Conservation (phyloP, 2,888 invertebrate species). For the Tethea ocularis region DNA sequence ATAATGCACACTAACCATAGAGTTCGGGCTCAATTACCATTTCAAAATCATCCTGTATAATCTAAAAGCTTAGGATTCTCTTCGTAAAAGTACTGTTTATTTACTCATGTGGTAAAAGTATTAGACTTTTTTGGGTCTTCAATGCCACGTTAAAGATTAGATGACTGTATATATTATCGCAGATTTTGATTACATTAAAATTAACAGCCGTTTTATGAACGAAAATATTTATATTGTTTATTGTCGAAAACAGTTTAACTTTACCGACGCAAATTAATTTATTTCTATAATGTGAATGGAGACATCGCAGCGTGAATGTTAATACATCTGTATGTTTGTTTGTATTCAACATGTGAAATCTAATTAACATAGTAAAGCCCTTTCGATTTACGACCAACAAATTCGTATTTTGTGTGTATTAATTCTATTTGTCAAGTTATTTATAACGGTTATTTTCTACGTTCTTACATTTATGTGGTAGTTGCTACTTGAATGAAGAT, state of each 20-base stretch:
- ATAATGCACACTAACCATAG: no score
- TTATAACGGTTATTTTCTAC: background rate
- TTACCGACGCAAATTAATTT: background rate
- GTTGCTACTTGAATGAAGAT: background rate
- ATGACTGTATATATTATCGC: background rate
- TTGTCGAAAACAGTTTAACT: background rate
- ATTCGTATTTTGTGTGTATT: constrained; percentile 1
- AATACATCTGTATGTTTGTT: constrained; percentile 7
- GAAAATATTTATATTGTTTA: background rate
- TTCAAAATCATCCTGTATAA: no score
- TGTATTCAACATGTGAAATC: constrained; percentile 6
- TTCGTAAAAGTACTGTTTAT: no score
- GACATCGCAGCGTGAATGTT: background rate
- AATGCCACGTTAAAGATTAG: background rate
- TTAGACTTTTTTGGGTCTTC: background rate
- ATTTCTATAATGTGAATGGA: background rate
- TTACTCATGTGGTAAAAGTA: no score
- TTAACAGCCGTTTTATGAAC: background rate
- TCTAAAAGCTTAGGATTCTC: no score
- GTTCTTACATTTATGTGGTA: background rate
- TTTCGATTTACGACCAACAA: background rate
- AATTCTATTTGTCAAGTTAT: background rate
- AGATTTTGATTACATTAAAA: background rate
- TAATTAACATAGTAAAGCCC: constrained; percentile 8
- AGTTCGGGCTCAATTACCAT: no score